These are phyloP conservation scores for Maconellicoccus hirsutus DNA, from an alignment of 1,140 invertebrate genomes.

Conservation along the genomic window DNA sequence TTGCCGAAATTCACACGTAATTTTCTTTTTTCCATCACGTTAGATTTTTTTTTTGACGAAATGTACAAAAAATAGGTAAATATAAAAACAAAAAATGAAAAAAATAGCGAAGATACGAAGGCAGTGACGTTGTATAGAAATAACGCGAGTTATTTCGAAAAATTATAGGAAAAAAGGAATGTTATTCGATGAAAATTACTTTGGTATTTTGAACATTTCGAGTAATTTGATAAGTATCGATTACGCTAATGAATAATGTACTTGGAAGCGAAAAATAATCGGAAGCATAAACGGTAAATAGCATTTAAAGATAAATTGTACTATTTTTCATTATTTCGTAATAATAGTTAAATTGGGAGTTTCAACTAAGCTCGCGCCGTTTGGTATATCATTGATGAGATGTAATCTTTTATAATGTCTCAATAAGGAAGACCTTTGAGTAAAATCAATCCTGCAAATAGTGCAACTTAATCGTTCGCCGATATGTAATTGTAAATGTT, in stretches of 20 bases:
- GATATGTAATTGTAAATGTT: conserved; percentile 30
- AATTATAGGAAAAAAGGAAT: not conserved
- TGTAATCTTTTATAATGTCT: conserved; percentile 31
- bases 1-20: no score
- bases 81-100: not conserved
- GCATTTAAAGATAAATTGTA: no score
- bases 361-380: not conserved
- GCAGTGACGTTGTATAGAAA: not conserved
- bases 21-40: no score
- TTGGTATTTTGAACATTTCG: no score
- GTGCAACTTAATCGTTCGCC: conserved; percentile 29
- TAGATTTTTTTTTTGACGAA: no score
- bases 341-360: conserved; percentile 8
- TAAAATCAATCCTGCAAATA: conserved; percentile 31
- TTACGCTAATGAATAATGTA: no score
- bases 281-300: no score
- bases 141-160: not conserved
- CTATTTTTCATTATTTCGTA: not conserved
- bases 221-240: no score
- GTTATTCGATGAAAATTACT: not conserved
- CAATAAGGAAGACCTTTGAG: conserved; percentile 31
- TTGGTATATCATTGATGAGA: conserved; percentile 17
- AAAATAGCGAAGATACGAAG: conserved; percentile 1
- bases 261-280: no score
- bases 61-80: no score